phyloP scores from a whole-genome alignment of 2,797 vertebrate genomes.

The Sebastes nivosus region DNA sequence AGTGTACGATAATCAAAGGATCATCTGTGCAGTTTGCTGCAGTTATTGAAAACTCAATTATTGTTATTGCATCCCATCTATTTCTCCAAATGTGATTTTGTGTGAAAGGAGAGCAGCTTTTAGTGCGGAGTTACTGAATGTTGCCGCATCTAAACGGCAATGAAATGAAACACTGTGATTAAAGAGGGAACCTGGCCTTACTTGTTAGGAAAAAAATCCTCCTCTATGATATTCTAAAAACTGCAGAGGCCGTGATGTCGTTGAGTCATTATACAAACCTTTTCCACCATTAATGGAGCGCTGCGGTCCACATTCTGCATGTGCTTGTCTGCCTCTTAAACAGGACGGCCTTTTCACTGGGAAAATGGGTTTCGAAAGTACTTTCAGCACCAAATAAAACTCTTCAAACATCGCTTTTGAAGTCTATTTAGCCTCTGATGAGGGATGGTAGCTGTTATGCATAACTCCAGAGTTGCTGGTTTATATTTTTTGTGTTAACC shows the following conservation, averaged over 20 bases:
- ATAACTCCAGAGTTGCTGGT: constrained; percentile 43
- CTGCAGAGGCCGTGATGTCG: constrained; percentile 1
- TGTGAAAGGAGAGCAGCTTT: constrained; percentile 55
- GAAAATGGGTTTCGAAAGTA: constrained; percentile 56
- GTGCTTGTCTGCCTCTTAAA: constrained; percentile 32
- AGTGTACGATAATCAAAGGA: constrained; percentile 56
- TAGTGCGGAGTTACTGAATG: constrained; percentile 22
- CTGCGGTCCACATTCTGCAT: constrained; percentile 6
- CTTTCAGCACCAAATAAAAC: constrained; percentile 48
- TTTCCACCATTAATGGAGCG: constrained; percentile 12
- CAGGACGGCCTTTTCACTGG: constrained; percentile 15
- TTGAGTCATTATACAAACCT: constrained; percentile 9
- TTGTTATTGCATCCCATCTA: constrained; percentile 46
- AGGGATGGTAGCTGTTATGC: constrained; percentile 20
- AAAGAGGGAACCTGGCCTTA: constrained; percentile 17
- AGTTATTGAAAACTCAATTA: constrained; percentile 70
- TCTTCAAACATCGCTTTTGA: constrained; percentile 45
- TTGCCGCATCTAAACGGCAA: constrained; percentile 22
- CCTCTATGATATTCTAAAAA: constrained; percentile 4
- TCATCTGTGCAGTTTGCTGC: constrained; percentile 42
- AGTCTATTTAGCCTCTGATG: constrained; percentile 45
- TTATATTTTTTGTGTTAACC: constrained; percentile 30
- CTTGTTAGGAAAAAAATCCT: background rate
- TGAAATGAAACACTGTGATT: constrained; percentile 37
- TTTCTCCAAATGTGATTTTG: constrained; percentile 65